phyloP scores from a whole-genome alignment of 1,140 invertebrate species.

The Zaprionus davidi region DNA sequence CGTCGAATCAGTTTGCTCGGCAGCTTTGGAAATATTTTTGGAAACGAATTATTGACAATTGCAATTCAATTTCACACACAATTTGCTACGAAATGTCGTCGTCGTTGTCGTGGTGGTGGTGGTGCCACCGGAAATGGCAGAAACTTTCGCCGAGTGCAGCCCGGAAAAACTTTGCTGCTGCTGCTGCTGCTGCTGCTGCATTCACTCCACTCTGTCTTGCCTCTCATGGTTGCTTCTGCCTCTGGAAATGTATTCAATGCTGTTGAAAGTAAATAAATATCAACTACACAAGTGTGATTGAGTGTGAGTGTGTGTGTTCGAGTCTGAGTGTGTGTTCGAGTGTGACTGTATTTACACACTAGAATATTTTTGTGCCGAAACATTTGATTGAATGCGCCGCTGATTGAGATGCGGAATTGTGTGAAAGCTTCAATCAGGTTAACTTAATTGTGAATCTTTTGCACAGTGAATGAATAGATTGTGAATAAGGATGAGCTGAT shows the following conservation, averaged over 20 bases:
- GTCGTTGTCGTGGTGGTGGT: slow-evolving; percentile 26
- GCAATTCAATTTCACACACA: slow-evolving; percentile 82
- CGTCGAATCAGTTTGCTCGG: slow-evolving; percentile 59
- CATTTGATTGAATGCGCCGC: slow-evolving; percentile 65
- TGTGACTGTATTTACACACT: slow-evolving; percentile 37
- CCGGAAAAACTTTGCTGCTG: slow-evolving; percentile 46
- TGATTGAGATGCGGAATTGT: slow-evolving; percentile 68
- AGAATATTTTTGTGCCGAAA: slow-evolving; percentile 45
- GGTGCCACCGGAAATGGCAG: slow-evolving; percentile 61
- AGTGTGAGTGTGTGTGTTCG: slow-evolving; percentile 15
- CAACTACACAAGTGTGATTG: slow-evolving; percentile 30
- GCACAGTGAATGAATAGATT: background rate
- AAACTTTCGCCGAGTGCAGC: slow-evolving; percentile 70
- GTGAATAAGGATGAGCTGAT: background rate
- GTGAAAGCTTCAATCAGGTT: slow-evolving; percentile 40
- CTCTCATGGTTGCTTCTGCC: slow-evolving; percentile 1
- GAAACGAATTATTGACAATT: slow-evolving; percentile 81
- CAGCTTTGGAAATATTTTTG: slow-evolving; percentile 59
- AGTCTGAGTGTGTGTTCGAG: slow-evolving; percentile 5
- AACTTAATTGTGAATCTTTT: slow-evolving; percentile 2
- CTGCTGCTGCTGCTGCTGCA: slow-evolving; percentile 7
- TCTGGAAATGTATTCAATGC: slow-evolving; percentile 73
- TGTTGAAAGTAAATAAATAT: slow-evolving; percentile 56
- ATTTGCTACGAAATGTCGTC: slow-evolving; percentile 75
- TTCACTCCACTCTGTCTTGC: background rate